Evolutionary conservation across 2,113 vertebrate species (phyloP).

Genomic region (Empidonax alnorum): DNA sequence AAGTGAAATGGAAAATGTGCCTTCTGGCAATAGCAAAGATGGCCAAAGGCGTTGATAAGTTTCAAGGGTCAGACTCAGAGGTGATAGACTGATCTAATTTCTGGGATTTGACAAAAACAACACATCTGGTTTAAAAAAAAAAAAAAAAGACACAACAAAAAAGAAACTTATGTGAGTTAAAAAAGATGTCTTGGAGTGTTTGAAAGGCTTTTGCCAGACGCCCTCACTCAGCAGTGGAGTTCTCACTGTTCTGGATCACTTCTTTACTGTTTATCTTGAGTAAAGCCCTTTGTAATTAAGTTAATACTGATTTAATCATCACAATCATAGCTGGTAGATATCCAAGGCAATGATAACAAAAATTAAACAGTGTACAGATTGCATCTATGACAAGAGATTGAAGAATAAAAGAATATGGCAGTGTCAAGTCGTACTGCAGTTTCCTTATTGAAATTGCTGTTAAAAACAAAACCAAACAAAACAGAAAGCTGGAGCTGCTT

Average conservation of each 20-base stretch:
- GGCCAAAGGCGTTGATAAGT: neutral
- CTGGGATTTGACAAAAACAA: neutral
- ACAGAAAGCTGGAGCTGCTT: neutral
- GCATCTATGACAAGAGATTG: neutral
- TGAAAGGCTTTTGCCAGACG: neutral
- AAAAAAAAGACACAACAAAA: neutral
- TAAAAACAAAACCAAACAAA: neutral
- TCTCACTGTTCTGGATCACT: constrained; percentile 49
- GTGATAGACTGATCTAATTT: constrained; percentile 50
- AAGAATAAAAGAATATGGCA: constrained; percentile 12
- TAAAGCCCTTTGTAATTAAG: constrained; percentile 63
- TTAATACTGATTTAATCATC: constrained; percentile 67
- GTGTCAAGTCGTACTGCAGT: neutral
- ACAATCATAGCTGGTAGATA: constrained; percentile 55
- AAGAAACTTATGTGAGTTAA: neutral
- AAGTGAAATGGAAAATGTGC: neutral
- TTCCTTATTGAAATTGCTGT: neutral
- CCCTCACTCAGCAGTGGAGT: constrained; percentile 40
- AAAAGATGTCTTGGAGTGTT: neutral
- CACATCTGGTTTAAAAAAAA: neutral
- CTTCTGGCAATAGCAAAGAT: neutral
- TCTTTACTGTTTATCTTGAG: constrained; percentile 51
- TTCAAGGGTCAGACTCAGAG: neutral
- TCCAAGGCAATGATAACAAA: constrained; percentile 53
- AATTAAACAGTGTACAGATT: constrained; percentile 27